These are phyloP conservation scores for Leucophenga montana DNA, from an alignment of 2,888 invertebrate genomes.

Conservation along the genomic window DNA sequence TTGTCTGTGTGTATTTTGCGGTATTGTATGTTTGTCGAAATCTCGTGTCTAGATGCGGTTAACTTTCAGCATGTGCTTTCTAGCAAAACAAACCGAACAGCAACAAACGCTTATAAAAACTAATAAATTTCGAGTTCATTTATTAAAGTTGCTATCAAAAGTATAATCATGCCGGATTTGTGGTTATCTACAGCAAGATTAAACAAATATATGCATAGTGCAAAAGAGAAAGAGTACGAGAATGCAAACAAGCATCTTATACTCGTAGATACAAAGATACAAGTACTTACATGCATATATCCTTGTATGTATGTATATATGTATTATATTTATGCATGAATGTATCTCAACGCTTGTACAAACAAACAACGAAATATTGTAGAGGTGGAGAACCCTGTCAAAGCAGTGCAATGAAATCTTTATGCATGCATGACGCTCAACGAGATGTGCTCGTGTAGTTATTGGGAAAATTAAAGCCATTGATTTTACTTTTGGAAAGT, in stretches of 20 bases:
- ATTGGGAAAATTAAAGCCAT: too few species aligned
- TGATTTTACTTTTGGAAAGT: too few species aligned
- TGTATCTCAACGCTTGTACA: too few species aligned
- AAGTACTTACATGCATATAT: not conserved
- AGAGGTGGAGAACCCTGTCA: too few species aligned
- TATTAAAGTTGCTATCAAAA: constrained; percentile 58
- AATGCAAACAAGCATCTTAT: constrained; percentile 18
- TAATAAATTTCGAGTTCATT: constrained; percentile 58
- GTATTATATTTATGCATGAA: too few species aligned
- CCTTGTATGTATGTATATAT: too few species aligned
- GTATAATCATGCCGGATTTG: constrained; percentile 59
- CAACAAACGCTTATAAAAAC: constrained; percentile 31
- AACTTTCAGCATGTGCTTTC: not conserved
- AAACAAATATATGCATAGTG: too few species aligned
- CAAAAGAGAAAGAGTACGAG: too few species aligned
- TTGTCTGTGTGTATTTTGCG: not conserved
- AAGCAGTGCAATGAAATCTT: too few species aligned
- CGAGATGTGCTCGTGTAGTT: not conserved
- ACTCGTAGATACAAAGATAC: not conserved
- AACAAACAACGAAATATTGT: too few species aligned
- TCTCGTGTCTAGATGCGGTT: constrained; percentile 19
- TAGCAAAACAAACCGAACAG: constrained; percentile 3
- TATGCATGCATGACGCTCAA: not conserved
- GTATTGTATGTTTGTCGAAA: constrained; percentile 21
- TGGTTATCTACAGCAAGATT: constrained; percentile 45